Evolutionary conservation across 2,797 vertebrate genomes (phyloP), one percentile per base, ranked within the genome.

Genomic region (Paramormyrops hopkinsi): DNA sequence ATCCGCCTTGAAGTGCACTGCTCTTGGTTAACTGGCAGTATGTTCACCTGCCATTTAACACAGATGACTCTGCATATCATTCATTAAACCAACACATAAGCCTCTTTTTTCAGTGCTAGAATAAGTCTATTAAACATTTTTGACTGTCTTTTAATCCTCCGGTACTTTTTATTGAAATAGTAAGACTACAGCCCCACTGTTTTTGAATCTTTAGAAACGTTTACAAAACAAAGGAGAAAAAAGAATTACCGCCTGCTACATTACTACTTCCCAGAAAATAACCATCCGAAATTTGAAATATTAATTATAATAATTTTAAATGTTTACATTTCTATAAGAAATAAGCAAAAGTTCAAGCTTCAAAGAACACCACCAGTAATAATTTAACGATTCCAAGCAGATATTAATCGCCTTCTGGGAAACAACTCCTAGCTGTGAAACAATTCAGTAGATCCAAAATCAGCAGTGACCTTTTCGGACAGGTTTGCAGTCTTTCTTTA

Each of bases 341-440:
- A 88, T 88, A 86, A 73, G 65, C 83, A 89, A 59, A 87, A 14
- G 25, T 82, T 37, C 88, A 84, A 88, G 19, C 62, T 86, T 88
- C 37, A 46, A 88, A 53, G 41, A 84, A 79, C 44, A 46, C 9
- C n/a, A 46, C 11, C 65, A 17, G 56, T 25, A 79, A 88, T 54
- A 89, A 85, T 82, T 86, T 85, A 69, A 69, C 62, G 19, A 69
- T 59, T 90, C 89, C 88, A 90, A 89, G 88, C 86, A 87, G 88
- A 59, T 84, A 76, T 59, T 3, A 87, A 87, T 69, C 19, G 9
- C 65, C 37, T 87, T 54, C 65, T 62, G 76, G 50, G 33, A 89
- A 73, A n/a, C 50, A 53, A 84, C 48, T 82, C 37, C 73, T 44
- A 85, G 79, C 79, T 85, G 11, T 88, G 29, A 83, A 56, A 88